Conservation (phyloP, 2,888 invertebrate species). For the Unio delphinus region DNA sequence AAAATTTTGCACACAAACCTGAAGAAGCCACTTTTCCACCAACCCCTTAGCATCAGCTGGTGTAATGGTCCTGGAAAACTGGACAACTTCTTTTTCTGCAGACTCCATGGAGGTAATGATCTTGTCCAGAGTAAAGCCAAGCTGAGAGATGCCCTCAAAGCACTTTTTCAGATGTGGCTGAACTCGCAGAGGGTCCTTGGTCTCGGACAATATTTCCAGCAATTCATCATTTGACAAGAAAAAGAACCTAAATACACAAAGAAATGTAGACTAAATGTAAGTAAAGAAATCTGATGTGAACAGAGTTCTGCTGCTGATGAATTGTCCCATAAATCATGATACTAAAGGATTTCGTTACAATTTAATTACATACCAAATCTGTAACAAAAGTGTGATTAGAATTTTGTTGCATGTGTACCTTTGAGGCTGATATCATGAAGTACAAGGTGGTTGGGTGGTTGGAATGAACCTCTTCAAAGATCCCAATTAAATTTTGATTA, state of each 20-base stretch:
- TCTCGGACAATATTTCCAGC: conserved; percentile 70
- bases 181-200: conserved; percentile 70
- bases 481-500: too few species aligned
- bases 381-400: too few species aligned
- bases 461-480: too few species aligned
- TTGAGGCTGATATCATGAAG: too few species aligned
- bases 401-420: too few species aligned
- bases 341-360: too few species aligned
- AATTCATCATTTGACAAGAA: conserved; percentile 71
- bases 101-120: conserved; percentile 70
- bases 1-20: conserved; percentile 50
- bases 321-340: too few species aligned
- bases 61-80: conserved; percentile 59
- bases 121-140: conserved; percentile 64
- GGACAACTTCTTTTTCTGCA: conserved; percentile 68
- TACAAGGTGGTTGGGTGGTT: too few species aligned
- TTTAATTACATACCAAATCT: too few species aligned
- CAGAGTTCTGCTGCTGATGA: too few species aligned
- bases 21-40: conserved; percentile 69
- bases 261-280: background rate
- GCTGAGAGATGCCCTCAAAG: conserved; percentile 70
- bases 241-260: conserved; percentile 61
- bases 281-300: background rate
- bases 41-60: conserved; percentile 68
- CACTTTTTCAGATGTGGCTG: conserved; percentile 72